These are phyloP conservation scores for Callimorpha dominula DNA, from an alignment of 2,888 invertebrate species.

Conservation along the genomic window DNA sequence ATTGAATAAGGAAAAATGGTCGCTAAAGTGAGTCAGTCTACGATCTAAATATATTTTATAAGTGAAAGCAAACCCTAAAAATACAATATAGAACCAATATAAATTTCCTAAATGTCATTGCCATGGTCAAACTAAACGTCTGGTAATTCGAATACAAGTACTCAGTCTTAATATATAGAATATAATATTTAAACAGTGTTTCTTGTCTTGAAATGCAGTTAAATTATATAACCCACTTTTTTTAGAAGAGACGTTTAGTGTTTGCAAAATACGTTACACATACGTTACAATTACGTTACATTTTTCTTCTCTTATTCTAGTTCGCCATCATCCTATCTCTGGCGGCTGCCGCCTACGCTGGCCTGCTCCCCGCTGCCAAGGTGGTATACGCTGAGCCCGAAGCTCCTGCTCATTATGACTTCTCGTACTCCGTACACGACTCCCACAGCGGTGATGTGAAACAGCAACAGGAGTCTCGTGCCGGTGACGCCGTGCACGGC, in stretches of 20 bases:
- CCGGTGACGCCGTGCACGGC: slow-evolving; percentile 79
- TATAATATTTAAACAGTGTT: neutral
- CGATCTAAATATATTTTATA: neutral
- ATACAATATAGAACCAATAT: too few species aligned
- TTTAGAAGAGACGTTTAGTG: neutral
- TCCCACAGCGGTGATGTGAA: slow-evolving; percentile 79
- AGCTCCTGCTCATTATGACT: slow-evolving; percentile 78
- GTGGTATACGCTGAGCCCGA: slow-evolving; percentile 72
- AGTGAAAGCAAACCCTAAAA: too few species aligned
- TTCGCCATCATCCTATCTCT: slow-evolving; percentile 69
- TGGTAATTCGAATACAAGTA: neutral
- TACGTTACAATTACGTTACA: neutral
- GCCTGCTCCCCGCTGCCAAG: slow-evolving; percentile 63
- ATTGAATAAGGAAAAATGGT: slow-evolving; percentile 20
- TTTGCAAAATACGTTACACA: neutral
- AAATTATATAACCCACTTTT: neutral
- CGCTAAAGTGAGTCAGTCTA: slow-evolving; percentile 22
- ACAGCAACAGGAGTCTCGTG: slow-evolving; percentile 78
- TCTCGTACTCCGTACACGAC: slow-evolving; percentile 80
- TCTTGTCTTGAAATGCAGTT: neutral
- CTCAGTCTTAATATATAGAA: neutral
- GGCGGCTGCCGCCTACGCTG: slow-evolving; percentile 63
- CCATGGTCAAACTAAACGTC: neutral
- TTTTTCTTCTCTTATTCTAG: slow-evolving; percentile 46
- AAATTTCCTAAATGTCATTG: neutral